Conservation (phyloP, 2,797 vertebrate species). For the Selene dorsalis region DNA sequence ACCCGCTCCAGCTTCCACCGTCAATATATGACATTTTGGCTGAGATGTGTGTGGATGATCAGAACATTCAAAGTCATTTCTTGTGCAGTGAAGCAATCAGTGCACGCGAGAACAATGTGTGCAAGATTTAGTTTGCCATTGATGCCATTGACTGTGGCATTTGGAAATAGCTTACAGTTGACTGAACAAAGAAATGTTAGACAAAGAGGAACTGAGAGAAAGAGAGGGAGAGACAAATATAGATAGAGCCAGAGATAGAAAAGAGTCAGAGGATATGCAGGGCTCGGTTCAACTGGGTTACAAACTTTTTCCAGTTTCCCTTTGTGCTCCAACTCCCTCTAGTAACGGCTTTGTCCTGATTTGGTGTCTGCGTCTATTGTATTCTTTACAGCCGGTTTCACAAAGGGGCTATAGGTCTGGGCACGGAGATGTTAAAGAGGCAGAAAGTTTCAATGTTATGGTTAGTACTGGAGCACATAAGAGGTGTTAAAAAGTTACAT, state of each 20-base stretch:
- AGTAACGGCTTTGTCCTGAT: constrained; percentile 55
- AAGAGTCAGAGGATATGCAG: constrained; percentile 37
- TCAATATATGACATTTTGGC: constrained; percentile 49
- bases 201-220: constrained; percentile 58
- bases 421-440: background rate
- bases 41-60: constrained; percentile 42
- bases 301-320: constrained; percentile 51
- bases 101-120: constrained; percentile 61
- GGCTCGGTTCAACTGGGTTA: constrained; percentile 56
- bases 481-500: background rate
- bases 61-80: constrained; percentile 52
- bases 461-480: no score
- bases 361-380: constrained; percentile 35
- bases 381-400: constrained; percentile 21
- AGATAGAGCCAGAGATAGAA: constrained; percentile 54
- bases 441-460: no score
- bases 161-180: constrained; percentile 70
- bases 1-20: constrained; percentile 1
- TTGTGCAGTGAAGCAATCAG: constrained; percentile 57
- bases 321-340: constrained; percentile 48
- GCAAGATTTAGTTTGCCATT: constrained; percentile 59
- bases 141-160: constrained; percentile 70
- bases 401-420: background rate
- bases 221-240: constrained; percentile 60
- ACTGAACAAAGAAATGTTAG: constrained; percentile 68